phyloP scores from a whole-genome alignment of 2,113 vertebrate species.

The Macrotus californicus region DNA sequence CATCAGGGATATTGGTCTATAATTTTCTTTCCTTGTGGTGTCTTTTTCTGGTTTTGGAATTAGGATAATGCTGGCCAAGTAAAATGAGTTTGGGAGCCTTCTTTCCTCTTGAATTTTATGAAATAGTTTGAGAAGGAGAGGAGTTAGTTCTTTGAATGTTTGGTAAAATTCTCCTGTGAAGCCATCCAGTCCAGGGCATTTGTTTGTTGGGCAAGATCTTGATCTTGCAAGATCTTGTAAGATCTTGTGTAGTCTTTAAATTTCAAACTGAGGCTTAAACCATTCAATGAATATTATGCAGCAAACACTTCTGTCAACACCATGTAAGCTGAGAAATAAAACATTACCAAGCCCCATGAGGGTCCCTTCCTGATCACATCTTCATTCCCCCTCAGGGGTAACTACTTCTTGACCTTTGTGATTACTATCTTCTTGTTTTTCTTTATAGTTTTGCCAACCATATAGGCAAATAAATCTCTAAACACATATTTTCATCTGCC shows the following conservation, averaged over 20 bases:
- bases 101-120: no score
- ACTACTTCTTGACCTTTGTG: neutral
- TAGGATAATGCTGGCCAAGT: no score
- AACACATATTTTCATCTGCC: neutral
- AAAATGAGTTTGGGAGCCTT: no score
- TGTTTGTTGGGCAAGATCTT: neutral
- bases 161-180: no score
- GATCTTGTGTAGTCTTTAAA: neutral
- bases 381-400: neutral
- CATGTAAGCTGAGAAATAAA: neutral
- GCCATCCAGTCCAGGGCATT: no score
- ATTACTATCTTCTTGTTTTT: neutral
- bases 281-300: neutral
- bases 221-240: neutral
- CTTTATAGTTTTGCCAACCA: neutral
- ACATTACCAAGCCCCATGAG: neutral
- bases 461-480: neutral
- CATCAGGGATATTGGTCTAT: no score
- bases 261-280: neutral
- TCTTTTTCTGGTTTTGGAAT: no score
- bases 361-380: neutral
- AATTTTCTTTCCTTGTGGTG: no score
- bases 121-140: no score
- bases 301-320: neutral
- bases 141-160: no score